A percentile compares a stretch with the other conserved stretches of the same genome.
phyloP scores from a whole-genome alignment of 92 coral and sea anemone genomes.

The Hydrozoanthus gracilis region DNA sequence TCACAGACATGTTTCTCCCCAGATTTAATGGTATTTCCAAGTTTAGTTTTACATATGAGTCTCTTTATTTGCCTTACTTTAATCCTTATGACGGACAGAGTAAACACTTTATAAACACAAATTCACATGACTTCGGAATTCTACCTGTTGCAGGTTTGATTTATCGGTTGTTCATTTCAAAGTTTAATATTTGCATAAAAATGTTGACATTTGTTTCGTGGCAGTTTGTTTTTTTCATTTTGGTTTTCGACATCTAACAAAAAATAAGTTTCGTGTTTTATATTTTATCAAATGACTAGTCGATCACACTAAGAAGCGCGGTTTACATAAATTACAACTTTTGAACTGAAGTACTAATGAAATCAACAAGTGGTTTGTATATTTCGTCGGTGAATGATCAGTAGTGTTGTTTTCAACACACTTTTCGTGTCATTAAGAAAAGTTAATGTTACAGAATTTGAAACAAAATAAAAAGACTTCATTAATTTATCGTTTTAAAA shows the following conservation, averaged over 20 bases:
- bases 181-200: slow-evolving; percentile 2
- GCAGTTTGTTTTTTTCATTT: neutral
- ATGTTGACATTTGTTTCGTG: neutral
- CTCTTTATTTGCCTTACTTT: slow-evolving; percentile 17
- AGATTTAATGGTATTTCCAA: no score
- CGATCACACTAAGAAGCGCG: neutral
- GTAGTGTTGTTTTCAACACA: neutral
- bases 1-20: no score
- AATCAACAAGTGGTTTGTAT: slow-evolving; percentile 24
- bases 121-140: neutral
- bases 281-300: neutral
- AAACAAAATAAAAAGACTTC: neutral
- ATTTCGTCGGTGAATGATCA: neutral
- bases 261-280: neutral
- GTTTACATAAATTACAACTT: neutral
- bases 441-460: no score
- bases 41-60: neutral
- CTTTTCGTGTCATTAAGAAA: no score
- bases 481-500: neutral
- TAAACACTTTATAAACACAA: slow-evolving; percentile 23
- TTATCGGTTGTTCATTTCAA: slow-evolving; percentile 2
- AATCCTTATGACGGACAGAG: slow-evolving; percentile 16
- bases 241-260: neutral
- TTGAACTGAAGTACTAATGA: neutral
- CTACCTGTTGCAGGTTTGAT: neutral